Conservation (phyloP, 92 coral and sea anemone genomes). For the Paramuricea clavata region DNA sequence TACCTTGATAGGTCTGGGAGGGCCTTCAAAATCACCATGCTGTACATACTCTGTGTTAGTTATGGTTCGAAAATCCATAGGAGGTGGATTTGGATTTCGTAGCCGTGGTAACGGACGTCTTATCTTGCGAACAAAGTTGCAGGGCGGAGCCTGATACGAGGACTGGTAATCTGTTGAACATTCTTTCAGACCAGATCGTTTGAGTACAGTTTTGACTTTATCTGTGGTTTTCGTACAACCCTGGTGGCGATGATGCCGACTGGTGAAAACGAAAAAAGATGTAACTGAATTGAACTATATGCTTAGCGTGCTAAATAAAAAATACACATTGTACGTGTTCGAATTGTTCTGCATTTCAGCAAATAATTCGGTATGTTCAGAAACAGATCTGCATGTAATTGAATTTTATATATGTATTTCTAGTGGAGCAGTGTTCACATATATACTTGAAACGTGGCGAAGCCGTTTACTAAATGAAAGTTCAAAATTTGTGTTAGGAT, state of each 20-base stretch:
- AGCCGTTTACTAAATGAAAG: too few species aligned
- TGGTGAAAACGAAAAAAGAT: constrained; percentile 36
- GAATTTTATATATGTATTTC: too few species aligned
- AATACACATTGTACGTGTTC: too few species aligned
- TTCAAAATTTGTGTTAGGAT: too few species aligned
- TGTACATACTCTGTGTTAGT: constrained; percentile 78
- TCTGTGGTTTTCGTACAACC: constrained; percentile 84
- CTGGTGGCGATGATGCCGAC: constrained; percentile 91
- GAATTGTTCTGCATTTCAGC: too few species aligned
- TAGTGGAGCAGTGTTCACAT: too few species aligned
- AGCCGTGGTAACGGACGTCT: constrained; percentile 88
- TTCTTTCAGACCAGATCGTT: constrained; percentile 88
- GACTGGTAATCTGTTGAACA: constrained; percentile 84
- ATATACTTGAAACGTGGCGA: too few species aligned
- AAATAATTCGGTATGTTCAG: too few species aligned
- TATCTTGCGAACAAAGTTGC: constrained; percentile 62
- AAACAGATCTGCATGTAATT: too few species aligned
- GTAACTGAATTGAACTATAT: not conserved
- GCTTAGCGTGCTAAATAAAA: too few species aligned
- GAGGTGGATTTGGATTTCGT: constrained; percentile 95
- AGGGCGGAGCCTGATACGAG: constrained; percentile 75
- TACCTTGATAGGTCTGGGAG: constrained; percentile 77
- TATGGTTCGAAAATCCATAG: constrained; percentile 96
- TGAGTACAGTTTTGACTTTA: constrained; percentile 78
- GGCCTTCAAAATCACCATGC: constrained; percentile 60